Percentiles rank a stretch among this genome's conserved stretches.
These are phyloP conservation scores for Smutsia temminckii DNA, from an alignment of 2,797 vertebrate species.

Conservation along the genomic window DNA sequence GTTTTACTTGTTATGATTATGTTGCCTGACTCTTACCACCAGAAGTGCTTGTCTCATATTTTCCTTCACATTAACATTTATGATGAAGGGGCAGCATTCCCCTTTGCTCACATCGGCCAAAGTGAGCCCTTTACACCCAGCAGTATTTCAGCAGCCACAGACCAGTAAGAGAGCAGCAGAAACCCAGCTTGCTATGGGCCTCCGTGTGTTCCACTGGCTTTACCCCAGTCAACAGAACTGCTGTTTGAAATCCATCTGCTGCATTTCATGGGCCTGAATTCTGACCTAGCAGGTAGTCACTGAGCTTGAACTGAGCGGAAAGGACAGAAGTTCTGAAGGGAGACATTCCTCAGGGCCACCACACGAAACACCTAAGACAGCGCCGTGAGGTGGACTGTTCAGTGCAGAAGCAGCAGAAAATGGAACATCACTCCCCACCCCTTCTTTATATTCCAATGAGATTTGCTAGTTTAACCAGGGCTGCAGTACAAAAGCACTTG, in stretches of 20 bases:
- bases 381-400: slow-evolving; percentile 69
- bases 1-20: slow-evolving; percentile 77
- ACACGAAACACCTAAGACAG: slow-evolving; percentile 60
- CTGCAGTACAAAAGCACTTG: slow-evolving; percentile 85
- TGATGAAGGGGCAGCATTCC: slow-evolving; percentile 62
- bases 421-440: slow-evolving; percentile 78
- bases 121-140: slow-evolving; percentile 68
- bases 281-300: slow-evolving; percentile 45
- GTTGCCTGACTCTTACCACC: slow-evolving; percentile 71
- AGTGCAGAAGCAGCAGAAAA: slow-evolving; percentile 77
- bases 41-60: slow-evolving; percentile 61
- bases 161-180: slow-evolving; percentile 56
- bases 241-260: slow-evolving; percentile 76
- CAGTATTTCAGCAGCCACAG: slow-evolving; percentile 63
- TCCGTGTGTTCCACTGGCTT: slow-evolving; percentile 63
- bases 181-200: slow-evolving; percentile 74
- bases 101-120: slow-evolving; percentile 19
- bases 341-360: slow-evolving; percentile 59
- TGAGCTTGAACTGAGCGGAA: slow-evolving; percentile 57
- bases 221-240: slow-evolving; percentile 63
- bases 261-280: slow-evolving; percentile 72
- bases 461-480: slow-evolving; percentile 86
- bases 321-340: slow-evolving; percentile 65
- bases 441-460: slow-evolving; percentile 88
- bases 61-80: slow-evolving; percentile 75